These are phyloP conservation scores for Xestia xanthographa DNA, from an alignment of 2,888 invertebrate genomes.

Conservation along the genomic window DNA sequence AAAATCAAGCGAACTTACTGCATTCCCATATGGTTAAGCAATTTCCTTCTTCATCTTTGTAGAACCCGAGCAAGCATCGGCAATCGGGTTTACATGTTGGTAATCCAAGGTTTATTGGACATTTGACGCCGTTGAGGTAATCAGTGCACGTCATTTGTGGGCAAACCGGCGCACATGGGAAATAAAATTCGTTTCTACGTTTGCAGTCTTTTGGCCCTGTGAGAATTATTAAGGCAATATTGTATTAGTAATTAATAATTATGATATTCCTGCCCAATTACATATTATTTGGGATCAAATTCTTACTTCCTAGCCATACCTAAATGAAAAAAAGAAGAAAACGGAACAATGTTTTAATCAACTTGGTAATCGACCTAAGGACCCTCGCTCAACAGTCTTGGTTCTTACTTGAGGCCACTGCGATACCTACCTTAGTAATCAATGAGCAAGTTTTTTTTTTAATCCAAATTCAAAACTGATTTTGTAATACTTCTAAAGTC, in stretches of 20 bases:
- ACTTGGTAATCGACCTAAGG: background rate
- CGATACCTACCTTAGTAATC: background rate
- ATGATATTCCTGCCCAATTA: background rate
- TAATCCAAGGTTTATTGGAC: background rate
- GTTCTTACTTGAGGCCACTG: background rate
- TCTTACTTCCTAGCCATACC: background rate
- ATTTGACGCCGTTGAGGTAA: conserved; percentile 35
- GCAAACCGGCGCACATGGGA: conserved; percentile 36
- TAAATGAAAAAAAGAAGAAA: background rate
- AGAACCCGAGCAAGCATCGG: conserved; percentile 61
- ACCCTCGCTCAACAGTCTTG: background rate
- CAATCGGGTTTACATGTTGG: conserved; percentile 61
- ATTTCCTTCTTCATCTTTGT: conserved; percentile 59
- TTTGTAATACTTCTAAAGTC: background rate
- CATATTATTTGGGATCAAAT: background rate
- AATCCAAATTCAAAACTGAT: background rate
- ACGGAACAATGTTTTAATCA: background rate
- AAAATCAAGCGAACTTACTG: conserved; percentile 47
- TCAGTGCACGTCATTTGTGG: conserved; percentile 52
- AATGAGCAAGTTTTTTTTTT: background rate
- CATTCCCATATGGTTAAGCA: conserved; percentile 64
- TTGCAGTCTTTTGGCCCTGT: conserved; percentile 48
- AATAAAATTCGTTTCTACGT: conserved; percentile 35
- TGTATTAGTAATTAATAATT: background rate
- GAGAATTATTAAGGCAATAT: background rate